phyloP scores from a whole-genome alignment of 2,113 vertebrate species.

The Tor tambroides region DNA sequence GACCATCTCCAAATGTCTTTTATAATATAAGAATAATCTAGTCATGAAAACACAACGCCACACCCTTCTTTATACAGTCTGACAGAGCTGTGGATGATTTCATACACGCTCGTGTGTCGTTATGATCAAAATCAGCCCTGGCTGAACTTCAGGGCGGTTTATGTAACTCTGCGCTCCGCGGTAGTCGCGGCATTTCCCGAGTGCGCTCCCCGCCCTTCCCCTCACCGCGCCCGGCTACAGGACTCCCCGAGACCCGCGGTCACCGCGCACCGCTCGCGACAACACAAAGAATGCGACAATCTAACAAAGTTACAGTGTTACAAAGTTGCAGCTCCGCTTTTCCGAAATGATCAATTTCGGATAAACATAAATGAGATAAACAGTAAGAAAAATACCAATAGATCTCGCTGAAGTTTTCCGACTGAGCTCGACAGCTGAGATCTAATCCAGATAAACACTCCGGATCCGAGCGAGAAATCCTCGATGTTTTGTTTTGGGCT shows the following conservation, averaged over 20 bases:
- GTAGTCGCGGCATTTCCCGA: slow-evolving; percentile 39
- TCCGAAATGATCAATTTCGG: background rate
- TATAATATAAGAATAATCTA: background rate
- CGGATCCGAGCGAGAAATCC: background rate
- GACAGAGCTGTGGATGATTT: background rate
- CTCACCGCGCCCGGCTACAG: slow-evolving; percentile 46
- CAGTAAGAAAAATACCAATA: background rate
- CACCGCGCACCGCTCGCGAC: slow-evolving; percentile 5
- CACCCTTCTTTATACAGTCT: background rate
- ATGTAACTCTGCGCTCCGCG: slow-evolving; percentile 4
- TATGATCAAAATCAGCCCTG: background rate
- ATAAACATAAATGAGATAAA: background rate
- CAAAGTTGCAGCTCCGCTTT: background rate
- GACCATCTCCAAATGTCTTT: background rate
- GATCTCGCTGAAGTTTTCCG: background rate
- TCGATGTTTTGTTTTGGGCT: background rate
- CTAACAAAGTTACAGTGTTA: background rate
- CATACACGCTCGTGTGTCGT: background rate
- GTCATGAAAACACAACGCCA: background rate
- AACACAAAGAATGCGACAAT: background rate
- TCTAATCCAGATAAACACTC: background rate
- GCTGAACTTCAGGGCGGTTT: slow-evolving; percentile 13
- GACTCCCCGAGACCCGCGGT: slow-evolving; percentile 25
- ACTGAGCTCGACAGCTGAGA: background rate
- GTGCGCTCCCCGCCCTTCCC: slow-evolving; percentile 64